A percentile compares a stretch with the other conserved stretches of the same genome.
These are phyloP conservation scores for Ondatra zibethicus DNA, from an alignment of 2,113 vertebrate genomes.

Conservation along the genomic window DNA sequence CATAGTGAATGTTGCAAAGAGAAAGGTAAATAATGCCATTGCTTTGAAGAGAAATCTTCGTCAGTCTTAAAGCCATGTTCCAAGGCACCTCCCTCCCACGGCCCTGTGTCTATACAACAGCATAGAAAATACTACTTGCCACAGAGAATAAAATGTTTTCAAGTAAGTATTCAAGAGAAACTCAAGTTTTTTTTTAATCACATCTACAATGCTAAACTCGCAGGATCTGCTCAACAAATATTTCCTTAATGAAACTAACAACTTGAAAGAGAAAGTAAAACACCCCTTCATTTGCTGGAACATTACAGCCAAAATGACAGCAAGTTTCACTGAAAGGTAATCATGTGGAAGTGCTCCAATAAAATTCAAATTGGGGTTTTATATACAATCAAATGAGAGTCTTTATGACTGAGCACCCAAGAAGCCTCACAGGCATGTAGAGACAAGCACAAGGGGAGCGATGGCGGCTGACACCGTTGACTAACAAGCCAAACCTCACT, in stretches of 20 bases:
- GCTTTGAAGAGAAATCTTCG: no score
- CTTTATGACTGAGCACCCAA: slow-evolving; percentile 39
- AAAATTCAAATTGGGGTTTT: slow-evolving; percentile 68
- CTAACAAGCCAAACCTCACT: not conserved
- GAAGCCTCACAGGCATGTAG: not conserved
- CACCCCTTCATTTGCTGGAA: slow-evolving; percentile 14
- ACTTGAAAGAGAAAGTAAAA: slow-evolving; percentile 15
- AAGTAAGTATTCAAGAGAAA: not conserved
- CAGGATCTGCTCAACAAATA: not conserved
- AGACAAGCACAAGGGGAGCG: not conserved
- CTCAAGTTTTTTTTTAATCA: not conserved
- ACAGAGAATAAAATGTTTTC: not conserved
- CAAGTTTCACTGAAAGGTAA: slow-evolving; percentile 49
- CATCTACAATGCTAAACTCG: not conserved
- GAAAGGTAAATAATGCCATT: not conserved
- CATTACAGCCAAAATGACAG: slow-evolving; percentile 48
- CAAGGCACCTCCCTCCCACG: not conserved
- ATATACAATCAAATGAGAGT: slow-evolving; percentile 60
- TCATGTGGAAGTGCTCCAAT: slow-evolving; percentile 33
- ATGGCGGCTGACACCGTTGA: not conserved
- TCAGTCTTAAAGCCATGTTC: not conserved
- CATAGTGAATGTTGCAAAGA: not conserved
- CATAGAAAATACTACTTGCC: not conserved
- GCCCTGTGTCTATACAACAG: not conserved
- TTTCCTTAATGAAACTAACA: slow-evolving; percentile 62